Conservation (phyloP, 2,113 vertebrate genomes). For the Chloropsis hardwickii region DNA sequence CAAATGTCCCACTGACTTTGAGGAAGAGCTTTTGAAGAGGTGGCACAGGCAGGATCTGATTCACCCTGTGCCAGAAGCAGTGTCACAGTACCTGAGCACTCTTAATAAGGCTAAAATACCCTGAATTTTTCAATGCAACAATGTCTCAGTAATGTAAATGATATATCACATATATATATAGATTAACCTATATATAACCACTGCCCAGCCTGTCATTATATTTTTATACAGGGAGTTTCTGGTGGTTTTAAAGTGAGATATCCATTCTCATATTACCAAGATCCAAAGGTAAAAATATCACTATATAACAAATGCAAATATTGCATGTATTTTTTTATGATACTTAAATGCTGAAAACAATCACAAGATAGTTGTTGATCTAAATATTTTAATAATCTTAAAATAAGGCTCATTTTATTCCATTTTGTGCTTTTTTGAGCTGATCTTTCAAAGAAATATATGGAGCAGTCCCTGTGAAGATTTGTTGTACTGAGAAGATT, state of each 20-base stretch:
- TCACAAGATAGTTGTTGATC: not conserved
- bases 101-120: not conserved
- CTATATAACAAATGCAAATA: conserved; percentile 22
- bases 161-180: not conserved
- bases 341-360: conserved; percentile 15
- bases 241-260: conserved; percentile 56
- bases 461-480: not conserved
- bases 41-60: not conserved
- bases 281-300: conserved; percentile 57
- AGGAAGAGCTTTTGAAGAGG: not conserved
- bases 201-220: not conserved
- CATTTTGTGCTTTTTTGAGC: not conserved
- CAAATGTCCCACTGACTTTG: rapidly evolving
- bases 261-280: conserved; percentile 50
- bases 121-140: not conserved
- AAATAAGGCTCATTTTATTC: not conserved
- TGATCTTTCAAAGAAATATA: not conserved
- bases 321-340: conserved; percentile 49
- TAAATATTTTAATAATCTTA: conserved; percentile 34
- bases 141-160: conserved; percentile 3
- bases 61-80: not conserved
- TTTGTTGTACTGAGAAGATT: not conserved
- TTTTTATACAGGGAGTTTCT: conserved; percentile 67
- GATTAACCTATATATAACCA: conserved; percentile 11
- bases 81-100: not conserved